phyloP scores from a whole-genome alignment of 2,113 vertebrate genomes.

The Notarius lentiginosus region DNA sequence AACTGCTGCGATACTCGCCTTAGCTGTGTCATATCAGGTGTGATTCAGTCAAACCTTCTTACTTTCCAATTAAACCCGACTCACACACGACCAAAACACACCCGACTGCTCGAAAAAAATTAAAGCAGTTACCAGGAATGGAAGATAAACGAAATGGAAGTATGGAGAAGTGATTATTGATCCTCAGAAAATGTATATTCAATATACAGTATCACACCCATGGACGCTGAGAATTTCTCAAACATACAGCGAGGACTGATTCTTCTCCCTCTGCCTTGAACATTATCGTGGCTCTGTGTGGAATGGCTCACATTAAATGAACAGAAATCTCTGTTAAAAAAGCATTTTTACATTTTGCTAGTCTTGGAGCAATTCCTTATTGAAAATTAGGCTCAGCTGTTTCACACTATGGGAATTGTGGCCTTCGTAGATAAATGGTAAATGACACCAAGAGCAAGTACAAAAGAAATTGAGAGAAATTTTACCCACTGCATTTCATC shows the following conservation, averaged over 20 bases:
- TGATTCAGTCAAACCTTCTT: no score
- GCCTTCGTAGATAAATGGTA: background rate
- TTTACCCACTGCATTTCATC: background rate
- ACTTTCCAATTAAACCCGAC: no score
- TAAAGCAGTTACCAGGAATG: constrained; percentile 13
- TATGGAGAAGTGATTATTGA: constrained; percentile 9
- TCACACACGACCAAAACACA: no score
- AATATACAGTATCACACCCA: background rate
- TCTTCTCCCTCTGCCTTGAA: background rate
- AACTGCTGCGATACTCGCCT: background rate
- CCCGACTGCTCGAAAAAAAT: background rate
- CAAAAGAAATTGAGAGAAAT: background rate
- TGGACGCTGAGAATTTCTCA: background rate
- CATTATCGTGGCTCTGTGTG: background rate
- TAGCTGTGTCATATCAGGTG: background rate
- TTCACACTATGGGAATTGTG: background rate
- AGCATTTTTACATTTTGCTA: background rate
- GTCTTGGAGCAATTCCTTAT: background rate
- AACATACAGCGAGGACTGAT: background rate
- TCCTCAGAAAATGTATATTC: background rate
- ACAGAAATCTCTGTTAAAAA: background rate
- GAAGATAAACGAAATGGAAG: background rate
- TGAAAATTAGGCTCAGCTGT: background rate
- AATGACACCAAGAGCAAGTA: background rate
- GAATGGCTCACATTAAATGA: background rate